Evolutionary conservation across 2,888 invertebrate genomes (phyloP).

Genomic region (Calameuta pallipes): DNA sequence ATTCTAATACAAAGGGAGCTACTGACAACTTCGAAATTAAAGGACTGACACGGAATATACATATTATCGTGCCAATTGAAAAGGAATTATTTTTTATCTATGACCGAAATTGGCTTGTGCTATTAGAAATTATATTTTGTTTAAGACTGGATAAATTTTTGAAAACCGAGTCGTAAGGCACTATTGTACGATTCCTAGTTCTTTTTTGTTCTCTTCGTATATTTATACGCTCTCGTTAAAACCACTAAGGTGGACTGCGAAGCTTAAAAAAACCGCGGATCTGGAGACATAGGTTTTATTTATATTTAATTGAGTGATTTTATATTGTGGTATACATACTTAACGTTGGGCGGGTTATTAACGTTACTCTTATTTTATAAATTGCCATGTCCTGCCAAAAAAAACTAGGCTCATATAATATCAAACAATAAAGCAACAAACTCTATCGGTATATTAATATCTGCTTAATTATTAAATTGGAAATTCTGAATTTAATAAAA

Average conservation of each 20-base stretch:
- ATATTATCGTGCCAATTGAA: conserved; percentile 15
- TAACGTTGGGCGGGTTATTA: conserved; percentile 36
- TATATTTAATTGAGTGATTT: conserved; percentile 41
- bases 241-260: background rate
- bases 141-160: background rate
- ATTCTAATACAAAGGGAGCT: background rate
- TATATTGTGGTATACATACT: conserved; percentile 39
- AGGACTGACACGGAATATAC: background rate
- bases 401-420: conserved; percentile 16
- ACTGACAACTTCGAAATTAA: background rate
- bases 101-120: background rate
- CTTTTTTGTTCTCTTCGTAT: background rate
- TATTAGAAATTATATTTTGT: background rate
- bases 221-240: background rate
- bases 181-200: background rate
- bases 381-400: conserved; percentile 40
- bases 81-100: conserved; percentile 7
- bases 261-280: conserved; percentile 8
- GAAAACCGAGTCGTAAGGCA: background rate
- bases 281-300: conserved; percentile 37
- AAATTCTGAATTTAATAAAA: background rate
- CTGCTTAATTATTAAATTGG: background rate
- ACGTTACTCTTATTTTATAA: conserved; percentile 52
- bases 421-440: background rate
- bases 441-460: background rate